Evolutionary conservation across 2,888 invertebrate species (phyloP).

Genomic region (Imbricaverruca yamaguchii): DNA sequence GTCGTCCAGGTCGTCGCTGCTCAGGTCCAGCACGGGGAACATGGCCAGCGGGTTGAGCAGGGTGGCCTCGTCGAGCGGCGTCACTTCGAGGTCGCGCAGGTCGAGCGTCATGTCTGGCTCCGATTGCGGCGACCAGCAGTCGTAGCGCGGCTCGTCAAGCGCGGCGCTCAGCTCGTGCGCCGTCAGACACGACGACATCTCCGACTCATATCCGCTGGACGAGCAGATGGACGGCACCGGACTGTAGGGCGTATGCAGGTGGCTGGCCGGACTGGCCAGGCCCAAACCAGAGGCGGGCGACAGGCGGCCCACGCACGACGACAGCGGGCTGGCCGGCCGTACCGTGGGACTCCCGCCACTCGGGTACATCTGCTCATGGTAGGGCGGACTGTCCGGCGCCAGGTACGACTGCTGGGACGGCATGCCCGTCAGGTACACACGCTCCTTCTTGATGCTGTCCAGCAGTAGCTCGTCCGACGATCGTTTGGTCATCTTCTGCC

Average conservation of each 20-base stretch:
- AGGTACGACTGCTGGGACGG: not conserved
- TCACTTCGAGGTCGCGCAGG: conserved; percentile 4
- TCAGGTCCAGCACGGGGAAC: conserved; percentile 20
- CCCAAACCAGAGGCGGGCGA: not conserved
- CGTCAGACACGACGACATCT: not conserved
- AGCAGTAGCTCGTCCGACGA: no score
- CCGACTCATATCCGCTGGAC: conserved; percentile 16
- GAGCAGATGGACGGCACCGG: conserved; percentile 15
- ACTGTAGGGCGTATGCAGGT: conserved; percentile 10
- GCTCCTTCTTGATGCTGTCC: no score
- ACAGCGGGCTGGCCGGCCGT: not conserved
- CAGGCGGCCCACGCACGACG: not conserved
- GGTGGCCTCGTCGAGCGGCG: conserved; percentile 9
- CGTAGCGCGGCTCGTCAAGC: not conserved
- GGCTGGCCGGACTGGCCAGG: conserved; percentile 12
- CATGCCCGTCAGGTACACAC: no score
- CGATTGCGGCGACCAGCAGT: not conserved
- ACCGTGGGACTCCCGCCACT: not conserved
- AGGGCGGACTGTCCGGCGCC: not conserved
- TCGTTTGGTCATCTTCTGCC: not conserved
- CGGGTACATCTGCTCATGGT: not conserved
- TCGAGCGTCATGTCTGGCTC: not conserved
- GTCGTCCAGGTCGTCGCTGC: conserved; percentile 11
- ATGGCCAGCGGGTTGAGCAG: conserved; percentile 16
- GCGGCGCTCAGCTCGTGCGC: not conserved